A percentile compares a stretch with the other conserved stretches of the same genome.
phyloP scores from a whole-genome alignment of 2,888 invertebrate genomes.

The Spicauda simplicius region DNA sequence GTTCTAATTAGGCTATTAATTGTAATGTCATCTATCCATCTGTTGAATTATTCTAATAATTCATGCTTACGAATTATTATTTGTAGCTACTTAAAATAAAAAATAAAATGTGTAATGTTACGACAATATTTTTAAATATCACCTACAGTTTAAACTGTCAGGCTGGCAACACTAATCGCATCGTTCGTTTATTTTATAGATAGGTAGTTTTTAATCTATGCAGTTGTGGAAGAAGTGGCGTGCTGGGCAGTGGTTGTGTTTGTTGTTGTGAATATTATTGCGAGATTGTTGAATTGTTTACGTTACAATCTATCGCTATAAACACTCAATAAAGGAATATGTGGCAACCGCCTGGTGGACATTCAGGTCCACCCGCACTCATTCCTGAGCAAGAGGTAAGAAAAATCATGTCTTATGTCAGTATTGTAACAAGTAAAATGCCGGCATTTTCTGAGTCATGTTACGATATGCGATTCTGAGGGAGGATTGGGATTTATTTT shows the following conservation, averaged over 20 bases:
- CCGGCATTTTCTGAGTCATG: slow-evolving; percentile 34
- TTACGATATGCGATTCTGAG: slow-evolving; percentile 15
- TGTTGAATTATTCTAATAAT: no score
- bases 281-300: slow-evolving; percentile 33
- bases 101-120: no score
- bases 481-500: slow-evolving; percentile 16
- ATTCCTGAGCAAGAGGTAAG: slow-evolving; percentile 27
- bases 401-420: slow-evolving; percentile 3
- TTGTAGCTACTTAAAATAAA: no score
- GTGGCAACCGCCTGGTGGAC: slow-evolving; percentile 35
- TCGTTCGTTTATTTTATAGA: no score
- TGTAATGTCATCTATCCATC: no score
- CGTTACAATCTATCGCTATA: slow-evolving; percentile 10
- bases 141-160: no score
- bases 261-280: slow-evolving; percentile 17
- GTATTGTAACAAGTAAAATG: slow-evolving; percentile 27
- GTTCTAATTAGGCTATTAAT: no score
- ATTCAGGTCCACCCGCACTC: slow-evolving; percentile 31
- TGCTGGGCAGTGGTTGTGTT: slow-evolving; percentile 5
- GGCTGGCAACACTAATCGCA: no score
- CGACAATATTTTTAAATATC: no score
- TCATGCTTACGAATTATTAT: no score
- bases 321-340: slow-evolving; percentile 20
- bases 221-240: not conserved
- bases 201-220: not conserved